A percentile compares a stretch with the other conserved stretches of the same genome.
These are phyloP conservation scores for Phalacrocorax pelagicus DNA, from an alignment of 2,113 vertebrate species.

Conservation along the genomic window DNA sequence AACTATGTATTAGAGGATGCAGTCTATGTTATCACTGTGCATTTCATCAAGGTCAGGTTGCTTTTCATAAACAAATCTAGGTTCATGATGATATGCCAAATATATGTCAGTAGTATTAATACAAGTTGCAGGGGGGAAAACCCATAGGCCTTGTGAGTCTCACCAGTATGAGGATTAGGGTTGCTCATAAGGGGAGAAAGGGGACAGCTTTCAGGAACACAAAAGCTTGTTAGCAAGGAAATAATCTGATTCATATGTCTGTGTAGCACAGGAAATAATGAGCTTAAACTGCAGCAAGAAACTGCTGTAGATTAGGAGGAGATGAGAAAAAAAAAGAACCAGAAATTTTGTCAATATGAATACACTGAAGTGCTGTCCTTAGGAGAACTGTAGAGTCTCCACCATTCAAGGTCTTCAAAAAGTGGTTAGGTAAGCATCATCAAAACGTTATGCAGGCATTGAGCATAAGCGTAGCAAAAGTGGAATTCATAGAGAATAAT, in stretches of 20 bases:
- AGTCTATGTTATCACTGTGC: neutral
- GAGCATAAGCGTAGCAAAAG: neutral
- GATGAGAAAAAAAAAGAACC: neutral
- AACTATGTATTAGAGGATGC: neutral
- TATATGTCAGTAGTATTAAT: neutral
- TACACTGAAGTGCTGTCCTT: neutral
- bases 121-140: neutral
- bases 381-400: neutral
- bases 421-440: neutral
- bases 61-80: neutral
- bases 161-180: neutral
- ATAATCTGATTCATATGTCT: neutral
- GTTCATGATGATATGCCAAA: neutral
- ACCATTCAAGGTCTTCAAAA: neutral
- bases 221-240: neutral
- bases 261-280: neutral
- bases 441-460: neutral
- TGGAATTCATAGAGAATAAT: neutral
- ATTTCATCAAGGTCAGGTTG: neutral
- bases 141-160: neutral
- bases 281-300: neutral
- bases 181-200: neutral
- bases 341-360: neutral
- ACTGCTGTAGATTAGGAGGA: neutral
- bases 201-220: neutral